Base-by-base conservation (phyloP, 2,888 invertebrate genomes). In the Rhynchonema sp. region DNA sequence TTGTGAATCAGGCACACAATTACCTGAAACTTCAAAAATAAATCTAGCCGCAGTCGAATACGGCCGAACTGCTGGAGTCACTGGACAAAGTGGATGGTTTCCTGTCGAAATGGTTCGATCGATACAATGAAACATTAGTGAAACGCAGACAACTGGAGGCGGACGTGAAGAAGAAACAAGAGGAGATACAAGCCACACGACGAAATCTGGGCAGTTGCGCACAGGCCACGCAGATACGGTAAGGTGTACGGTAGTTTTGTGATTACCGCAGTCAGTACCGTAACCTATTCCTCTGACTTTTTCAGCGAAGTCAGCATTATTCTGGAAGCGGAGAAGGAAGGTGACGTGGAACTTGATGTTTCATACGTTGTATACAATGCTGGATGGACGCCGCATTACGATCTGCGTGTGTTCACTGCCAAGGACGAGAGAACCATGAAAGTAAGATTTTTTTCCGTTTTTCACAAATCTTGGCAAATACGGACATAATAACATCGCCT, bases 331-430 rank as follows among this genome's bases (percentile, higher is more conserved):
- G 22, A 46, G 2, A 62, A 61, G 25, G 64, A 60, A 0, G 56
- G 60, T 1, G 59, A 61, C 13, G 61, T 61, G 22, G 62, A 62
- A 30, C 56, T 67, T 55, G 65, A 64, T 30, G 53, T 67, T 17
- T 60, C 59, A 29, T 67, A 67, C 54, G 38, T 57, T 53, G 69
- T 68, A n/a, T 60, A 57, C 49, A 62, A 65, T 26, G 67, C 69
- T 38, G 55, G 57, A 25, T 70, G 70, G 70, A 60, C 59, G 13
- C 68, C 70, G 9, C 62, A 61, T 28, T 70, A 70, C 60, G 70
- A 70, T 52, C 60, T 70, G 38, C 64, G 70, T 9, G 67, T 70
- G 17, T 64, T 29, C 27, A 20, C n/a, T 30, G 23, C n/a, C 23
- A 23, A 23, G n/a, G 26, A 9, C 20, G 30, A 55, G n/a, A 55